Evolutionary conservation across 2,113 vertebrate genomes (phyloP).

Genomic region (Panurus biarmicus): DNA sequence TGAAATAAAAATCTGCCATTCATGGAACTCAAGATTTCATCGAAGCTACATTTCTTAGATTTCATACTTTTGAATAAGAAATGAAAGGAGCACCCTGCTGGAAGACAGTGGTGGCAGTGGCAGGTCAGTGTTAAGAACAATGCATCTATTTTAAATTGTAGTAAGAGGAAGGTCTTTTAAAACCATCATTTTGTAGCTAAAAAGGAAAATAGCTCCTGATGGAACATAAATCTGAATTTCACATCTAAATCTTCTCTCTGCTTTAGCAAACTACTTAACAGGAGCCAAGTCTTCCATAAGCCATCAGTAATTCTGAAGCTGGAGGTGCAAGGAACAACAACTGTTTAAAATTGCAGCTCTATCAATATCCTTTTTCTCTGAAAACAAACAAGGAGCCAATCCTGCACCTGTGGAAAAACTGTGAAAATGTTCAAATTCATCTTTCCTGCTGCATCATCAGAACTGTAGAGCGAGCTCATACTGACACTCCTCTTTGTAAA

Average conservation of each 20-base stretch:
- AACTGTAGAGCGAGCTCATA: neutral
- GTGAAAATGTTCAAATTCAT: neutral
- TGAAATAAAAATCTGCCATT: neutral
- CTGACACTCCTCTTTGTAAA: slow-evolving; percentile 42
- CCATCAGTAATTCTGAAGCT: neutral
- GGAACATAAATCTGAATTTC: neutral
- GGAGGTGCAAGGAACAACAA: neutral
- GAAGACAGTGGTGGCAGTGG: neutral
- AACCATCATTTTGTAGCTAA: neutral
- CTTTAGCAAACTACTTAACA: neutral
- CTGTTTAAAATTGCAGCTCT: neutral
- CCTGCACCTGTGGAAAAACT: slow-evolving; percentile 21
- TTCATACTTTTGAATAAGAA: neutral
- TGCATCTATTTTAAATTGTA: neutral
- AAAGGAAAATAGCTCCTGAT: neutral
- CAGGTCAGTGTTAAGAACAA: neutral
- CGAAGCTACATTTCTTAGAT: neutral
- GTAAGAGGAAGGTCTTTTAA: neutral
- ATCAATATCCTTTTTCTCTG: neutral
- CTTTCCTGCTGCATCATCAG: slow-evolving; percentile 50
- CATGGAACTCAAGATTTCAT: neutral
- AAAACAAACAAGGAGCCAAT: slow-evolving; percentile 9
- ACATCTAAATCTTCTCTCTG: neutral
- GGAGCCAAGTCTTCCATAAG: neutral
- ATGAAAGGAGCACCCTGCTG: neutral